Base-by-base conservation (phyloP, 2,113 vertebrate genomes). In the Megalops atlanticus region DNA sequence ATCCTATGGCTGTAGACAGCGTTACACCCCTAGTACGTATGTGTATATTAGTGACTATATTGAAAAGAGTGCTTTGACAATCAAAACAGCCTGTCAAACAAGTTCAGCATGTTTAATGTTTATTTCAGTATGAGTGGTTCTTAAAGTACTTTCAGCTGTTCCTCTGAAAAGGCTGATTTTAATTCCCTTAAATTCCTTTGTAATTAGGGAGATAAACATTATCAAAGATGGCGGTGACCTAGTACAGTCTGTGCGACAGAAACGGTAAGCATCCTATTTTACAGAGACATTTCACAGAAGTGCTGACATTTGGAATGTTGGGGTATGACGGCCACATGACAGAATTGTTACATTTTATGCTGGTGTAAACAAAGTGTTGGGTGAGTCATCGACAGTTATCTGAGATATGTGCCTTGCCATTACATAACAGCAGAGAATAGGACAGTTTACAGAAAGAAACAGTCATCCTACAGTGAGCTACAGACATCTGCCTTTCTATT, bases 121-220 rank as follows among this genome's bases (percentile, higher is more conserved):
- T 94, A 94, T 93, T 94, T 91, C 89, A 91, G 86, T 87, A 89
- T 87, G 90, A 87, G 90, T 92, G 89, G 81, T 90, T 91, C 86
- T 90, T 86, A 86, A 92, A 93, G 91, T 89, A 91, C 84, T 83
- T 90, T 84, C 90, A 84, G 89, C 84, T 81, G 87, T 85, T 89
- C 86, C 81, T 89, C 85, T 82, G 84, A 80, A 81, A 33, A 18
- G 14, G 4, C 69, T 38, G 85, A 84, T 83, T 82, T 89, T 84
- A 58, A 82, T 88, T 84, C 86, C 86, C 76, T 87, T 82, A 80
- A 85, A 86, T 89, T 86, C 87, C 87, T 83, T 52, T 77, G 87
- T 81, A 90, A 91, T 91, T 91, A 89, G 91, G 89, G 85, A 90
- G 84, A 89, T 81, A 52, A 90, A 89, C 49, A 89, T 85, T 79